Evolutionary conservation across 2,113 vertebrate genomes (phyloP), one percentile per base, ranked within the genome.

Genomic region (Ageneiosus marmoratus): DNA sequence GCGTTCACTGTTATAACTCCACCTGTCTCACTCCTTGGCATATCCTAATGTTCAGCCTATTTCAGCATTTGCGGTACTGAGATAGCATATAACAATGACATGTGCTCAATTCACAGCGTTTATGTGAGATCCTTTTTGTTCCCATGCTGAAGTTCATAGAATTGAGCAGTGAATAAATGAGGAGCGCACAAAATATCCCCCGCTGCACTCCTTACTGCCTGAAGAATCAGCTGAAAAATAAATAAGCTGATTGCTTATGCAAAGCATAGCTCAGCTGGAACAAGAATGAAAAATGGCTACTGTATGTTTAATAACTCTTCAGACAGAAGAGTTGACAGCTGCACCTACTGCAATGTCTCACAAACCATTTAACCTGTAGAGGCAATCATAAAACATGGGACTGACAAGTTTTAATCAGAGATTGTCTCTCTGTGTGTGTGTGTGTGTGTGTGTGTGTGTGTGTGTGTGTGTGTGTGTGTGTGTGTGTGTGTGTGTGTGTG

Each of bases 241-340:
- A 74, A 89, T 44, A 22, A 79, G 88, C 91, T 90, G 89, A 92
- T 92, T 93, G 90, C 90, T 91, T 92, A 92, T 92, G 92, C 90
- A 90, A 91, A 90, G 88, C 89, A 88, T 92, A 90, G 91, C 92
- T 93, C 90, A 91, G 91, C 88, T 89, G 62, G 91, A 93, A 91
- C 92, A 92, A 60, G 89, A 80, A 69, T 86, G 87, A 85, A 34
- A 88, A 90, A 89, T 87, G 91, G 89, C 86, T 90, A 89, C 88
- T 92, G 90, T 91, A 87, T 87, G 90, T 92, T 91, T 94, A 94
- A 93, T 91, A 87, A 89, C 79, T 73, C 63, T 87, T 92, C 84
- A 89, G 75, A 73, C 83, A 87, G 83, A 88, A 72, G 84, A 77
- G 56, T 86, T 91, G 93, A 93, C 92, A 94, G 89, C 84, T 90